Conservation (phyloP, 2,113 vertebrate genomes). For the Procavia capensis region DNA sequence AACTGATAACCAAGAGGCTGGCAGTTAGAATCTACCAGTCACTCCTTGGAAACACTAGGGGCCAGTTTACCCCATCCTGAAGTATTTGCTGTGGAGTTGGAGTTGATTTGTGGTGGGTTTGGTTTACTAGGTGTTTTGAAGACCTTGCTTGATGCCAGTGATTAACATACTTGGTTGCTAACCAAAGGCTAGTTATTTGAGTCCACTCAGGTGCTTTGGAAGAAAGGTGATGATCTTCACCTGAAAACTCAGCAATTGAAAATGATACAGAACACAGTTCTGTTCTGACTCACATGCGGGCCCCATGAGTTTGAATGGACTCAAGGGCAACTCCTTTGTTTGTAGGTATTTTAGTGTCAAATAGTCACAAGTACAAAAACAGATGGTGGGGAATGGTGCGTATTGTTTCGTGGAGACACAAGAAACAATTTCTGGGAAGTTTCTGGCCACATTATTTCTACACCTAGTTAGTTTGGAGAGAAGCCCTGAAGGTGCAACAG, state of each 20-base stretch:
- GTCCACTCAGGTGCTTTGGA: not conserved
- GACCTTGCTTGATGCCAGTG: not conserved
- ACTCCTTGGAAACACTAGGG: too few relatives aligned
- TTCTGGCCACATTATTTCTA: not conserved
- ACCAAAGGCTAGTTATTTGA: not conserved
- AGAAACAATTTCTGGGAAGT: not conserved
- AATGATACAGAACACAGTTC: not conserved
- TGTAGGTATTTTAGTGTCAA: not conserved
- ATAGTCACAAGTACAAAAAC: not conserved
- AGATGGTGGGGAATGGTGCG: not conserved
- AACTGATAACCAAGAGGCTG: too few relatives aligned
- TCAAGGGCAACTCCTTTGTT: not conserved
- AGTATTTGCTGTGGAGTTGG: too few relatives aligned
- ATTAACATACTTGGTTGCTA: not conserved
- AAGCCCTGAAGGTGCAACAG: not conserved
- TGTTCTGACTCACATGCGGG: not conserved
- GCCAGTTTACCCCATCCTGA: too few relatives aligned
- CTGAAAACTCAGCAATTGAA: not conserved
- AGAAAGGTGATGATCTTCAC: not conserved
- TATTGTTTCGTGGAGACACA: not conserved
- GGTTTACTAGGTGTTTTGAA: not conserved
- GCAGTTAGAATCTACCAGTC: too few relatives aligned
- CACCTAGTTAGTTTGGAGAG: not conserved
- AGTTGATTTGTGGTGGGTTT: too few relatives aligned
- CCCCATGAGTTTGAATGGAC: not conserved